Evolutionary conservation across 2,113 vertebrate genomes (phyloP).

Genomic region (Pavo muticus): DNA sequence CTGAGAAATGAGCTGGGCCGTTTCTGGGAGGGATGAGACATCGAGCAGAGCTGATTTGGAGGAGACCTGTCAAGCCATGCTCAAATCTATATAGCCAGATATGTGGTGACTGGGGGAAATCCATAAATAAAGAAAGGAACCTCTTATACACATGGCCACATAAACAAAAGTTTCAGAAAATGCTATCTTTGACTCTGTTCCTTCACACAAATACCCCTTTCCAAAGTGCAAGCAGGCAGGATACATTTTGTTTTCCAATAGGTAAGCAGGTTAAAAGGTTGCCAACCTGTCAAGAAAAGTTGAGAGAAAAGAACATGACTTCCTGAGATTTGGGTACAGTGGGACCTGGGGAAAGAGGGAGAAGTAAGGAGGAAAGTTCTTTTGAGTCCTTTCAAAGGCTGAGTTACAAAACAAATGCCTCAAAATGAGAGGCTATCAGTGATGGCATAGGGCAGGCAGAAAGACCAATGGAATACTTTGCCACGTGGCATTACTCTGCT

Average conservation of each 20-base stretch:
- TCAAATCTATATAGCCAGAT: not conserved
- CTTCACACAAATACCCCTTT: not conserved
- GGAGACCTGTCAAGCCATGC: not conserved
- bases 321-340: not conserved
- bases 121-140: not conserved
- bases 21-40: not conserved
- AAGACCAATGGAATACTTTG: not conserved
- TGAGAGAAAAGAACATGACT: not conserved
- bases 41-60: not conserved
- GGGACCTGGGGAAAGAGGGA: not conserved
- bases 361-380: not conserved
- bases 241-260: not conserved
- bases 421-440: not conserved
- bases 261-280: not conserved
- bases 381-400: not conserved
- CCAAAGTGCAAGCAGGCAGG: not conserved
- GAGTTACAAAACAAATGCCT: not conserved
- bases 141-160: fast-evolving
- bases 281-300: not conserved
- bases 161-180: not conserved
- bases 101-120: not conserved
- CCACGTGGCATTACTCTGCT: not conserved
- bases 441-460: not conserved
- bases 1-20: not conserved
- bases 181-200: not conserved